Percentiles rank a stretch among this genome's conserved stretches.
Evolutionary conservation across 1,140 invertebrate genomes (phyloP).

Genomic region (Hypsibius dujardini): DNA sequence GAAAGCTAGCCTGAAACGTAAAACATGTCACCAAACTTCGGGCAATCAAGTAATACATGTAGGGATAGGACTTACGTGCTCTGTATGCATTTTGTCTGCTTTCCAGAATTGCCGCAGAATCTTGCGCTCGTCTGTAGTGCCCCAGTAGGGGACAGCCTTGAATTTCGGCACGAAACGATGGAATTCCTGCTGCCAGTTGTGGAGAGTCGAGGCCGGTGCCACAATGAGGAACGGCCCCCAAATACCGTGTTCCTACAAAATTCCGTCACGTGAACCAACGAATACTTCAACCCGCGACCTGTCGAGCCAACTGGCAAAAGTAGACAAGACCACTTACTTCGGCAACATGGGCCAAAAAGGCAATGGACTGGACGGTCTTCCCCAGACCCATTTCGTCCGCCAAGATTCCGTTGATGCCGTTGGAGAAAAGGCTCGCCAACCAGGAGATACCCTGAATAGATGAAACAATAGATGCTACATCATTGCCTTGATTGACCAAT

Average conservation of each 20-base stretch:
- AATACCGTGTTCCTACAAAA: conserved; percentile 32
- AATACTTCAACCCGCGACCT: not conserved
- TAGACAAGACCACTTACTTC: conserved; percentile 37
- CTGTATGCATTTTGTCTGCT: conserved; percentile 68
- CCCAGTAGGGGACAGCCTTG: conserved; percentile 51
- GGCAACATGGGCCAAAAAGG: conserved; percentile 80
- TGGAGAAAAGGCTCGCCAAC: conserved; percentile 82
- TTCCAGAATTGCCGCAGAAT: conserved; percentile 91
- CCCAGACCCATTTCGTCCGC: conserved; percentile 94
- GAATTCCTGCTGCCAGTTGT: conserved; percentile 96
- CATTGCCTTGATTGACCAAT: too few relatives aligned
- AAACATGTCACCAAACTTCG: too few relatives aligned
- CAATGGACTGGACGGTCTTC: conserved; percentile 90
- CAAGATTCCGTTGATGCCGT: conserved; percentile 68
- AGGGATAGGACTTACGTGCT: conserved; percentile 36
- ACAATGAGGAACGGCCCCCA: conserved; percentile 96
- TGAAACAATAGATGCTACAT: too few relatives aligned
- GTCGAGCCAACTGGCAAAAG: not conserved
- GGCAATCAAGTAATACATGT: too few relatives aligned
- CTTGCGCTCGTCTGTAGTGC: conserved; percentile 56
- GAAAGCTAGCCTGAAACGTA: conserved; percentile 52
- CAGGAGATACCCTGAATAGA: conserved; percentile 67
- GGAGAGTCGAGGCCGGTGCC: conserved; percentile 80
- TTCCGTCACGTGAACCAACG: not conserved
- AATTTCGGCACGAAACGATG: conserved; percentile 76